Conservation (phyloP, 1,140 invertebrate genomes). For the Augochlora pura region DNA sequence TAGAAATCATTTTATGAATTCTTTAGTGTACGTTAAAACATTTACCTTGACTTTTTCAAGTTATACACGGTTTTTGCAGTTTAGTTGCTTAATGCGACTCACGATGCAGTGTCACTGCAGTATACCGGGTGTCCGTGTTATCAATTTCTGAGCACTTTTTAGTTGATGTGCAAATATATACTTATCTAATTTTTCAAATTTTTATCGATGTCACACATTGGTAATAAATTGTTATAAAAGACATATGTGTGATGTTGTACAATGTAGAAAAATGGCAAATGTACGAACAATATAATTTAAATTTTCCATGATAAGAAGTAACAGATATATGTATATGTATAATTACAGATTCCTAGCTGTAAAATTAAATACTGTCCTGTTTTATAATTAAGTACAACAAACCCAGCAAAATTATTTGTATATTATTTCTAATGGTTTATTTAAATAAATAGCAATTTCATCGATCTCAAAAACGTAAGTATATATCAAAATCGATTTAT, state of each 20-base stretch:
- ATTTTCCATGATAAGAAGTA: too few relatives aligned
- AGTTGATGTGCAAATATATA: neutral
- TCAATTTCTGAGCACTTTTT: neutral
- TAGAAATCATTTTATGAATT: neutral
- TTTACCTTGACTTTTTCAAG: neutral
- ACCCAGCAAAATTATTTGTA: neutral
- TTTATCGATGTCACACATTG: too few relatives aligned
- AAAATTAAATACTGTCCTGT: too few relatives aligned
- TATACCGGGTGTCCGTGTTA: neutral
- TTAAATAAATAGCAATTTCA: neutral
- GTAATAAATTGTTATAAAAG: too few relatives aligned
- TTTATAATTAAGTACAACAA: neutral
- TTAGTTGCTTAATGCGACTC: neutral
- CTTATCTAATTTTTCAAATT: neutral
- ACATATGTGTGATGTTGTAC: too few relatives aligned
- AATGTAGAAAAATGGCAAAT: neutral
- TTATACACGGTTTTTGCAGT: neutral
- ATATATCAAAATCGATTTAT: neutral
- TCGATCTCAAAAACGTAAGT: neutral
- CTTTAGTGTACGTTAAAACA: neutral
- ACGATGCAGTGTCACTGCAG: conserved; percentile 4
- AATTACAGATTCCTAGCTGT: too few relatives aligned
- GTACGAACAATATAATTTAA: too few relatives aligned
- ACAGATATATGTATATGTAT: too few relatives aligned
- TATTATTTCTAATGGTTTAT: neutral